Percentiles rank a stretch among this genome's conserved stretches.
Evolutionary conservation across 2,113 vertebrate species (phyloP).

Genomic region (Salvator merianae): DNA sequence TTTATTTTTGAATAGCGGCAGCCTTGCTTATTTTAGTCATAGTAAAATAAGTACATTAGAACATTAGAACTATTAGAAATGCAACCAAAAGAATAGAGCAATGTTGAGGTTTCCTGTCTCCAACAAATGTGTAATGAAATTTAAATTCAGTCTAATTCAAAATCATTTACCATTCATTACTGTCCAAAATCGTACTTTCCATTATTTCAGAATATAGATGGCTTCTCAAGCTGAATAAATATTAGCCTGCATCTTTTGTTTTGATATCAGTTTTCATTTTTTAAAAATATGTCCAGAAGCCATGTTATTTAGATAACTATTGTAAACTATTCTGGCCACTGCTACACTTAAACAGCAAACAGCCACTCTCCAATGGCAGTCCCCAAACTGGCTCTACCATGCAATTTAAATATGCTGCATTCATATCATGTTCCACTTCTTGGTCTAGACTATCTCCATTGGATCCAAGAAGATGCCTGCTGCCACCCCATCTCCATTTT

Average conservation of each 20-base stretch:
- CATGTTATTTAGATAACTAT: constrained; percentile 68
- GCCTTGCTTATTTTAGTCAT: constrained; percentile 47
- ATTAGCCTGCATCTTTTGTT: constrained; percentile 88
- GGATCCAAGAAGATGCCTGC: too few relatives aligned
- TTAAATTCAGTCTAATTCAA: constrained; percentile 84
- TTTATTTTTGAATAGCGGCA: constrained; percentile 56
- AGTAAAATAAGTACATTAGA: constrained; percentile 69
- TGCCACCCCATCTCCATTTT: constrained; percentile 15
- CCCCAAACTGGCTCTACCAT: too few relatives aligned
- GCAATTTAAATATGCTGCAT: too few relatives aligned
- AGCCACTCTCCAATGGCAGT: too few relatives aligned
- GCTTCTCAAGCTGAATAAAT: constrained; percentile 81
- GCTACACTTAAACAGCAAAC: too few relatives aligned
- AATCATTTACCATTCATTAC: constrained; percentile 82
- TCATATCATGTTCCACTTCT: too few relatives aligned
- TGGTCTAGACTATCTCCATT: too few relatives aligned
- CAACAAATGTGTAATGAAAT: constrained; percentile 78
- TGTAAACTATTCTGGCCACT: constrained; percentile 54
- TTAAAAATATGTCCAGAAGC: constrained; percentile 65
- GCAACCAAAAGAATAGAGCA: constrained; percentile 55
- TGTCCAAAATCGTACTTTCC: constrained; percentile 69
- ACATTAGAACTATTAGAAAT: constrained; percentile 72
- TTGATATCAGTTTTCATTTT: constrained; percentile 82
- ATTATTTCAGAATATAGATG: constrained; percentile 79
- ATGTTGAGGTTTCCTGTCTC: constrained; percentile 53